Evolutionary conservation across 2,797 vertebrate genomes (phyloP).

Genomic region (Galagoides demidoff): DNA sequence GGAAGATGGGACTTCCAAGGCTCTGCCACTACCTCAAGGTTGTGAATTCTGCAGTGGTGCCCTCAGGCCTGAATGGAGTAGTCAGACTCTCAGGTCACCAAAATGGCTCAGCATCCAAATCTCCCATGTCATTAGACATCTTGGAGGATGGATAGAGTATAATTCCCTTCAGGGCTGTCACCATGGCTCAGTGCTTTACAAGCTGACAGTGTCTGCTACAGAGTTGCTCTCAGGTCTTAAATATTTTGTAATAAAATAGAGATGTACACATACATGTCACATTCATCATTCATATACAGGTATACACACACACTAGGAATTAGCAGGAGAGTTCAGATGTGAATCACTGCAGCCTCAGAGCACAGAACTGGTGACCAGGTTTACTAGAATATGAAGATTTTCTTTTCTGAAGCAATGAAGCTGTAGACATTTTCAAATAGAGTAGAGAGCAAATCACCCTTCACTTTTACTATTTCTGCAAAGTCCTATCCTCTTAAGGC

Average conservation of each 20-base stretch:
- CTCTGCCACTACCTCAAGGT: neutral
- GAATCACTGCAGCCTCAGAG: neutral
- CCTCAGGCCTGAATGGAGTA: neutral
- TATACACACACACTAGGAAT: neutral
- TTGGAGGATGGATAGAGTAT: neutral
- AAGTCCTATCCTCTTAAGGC: conserved; percentile 1
- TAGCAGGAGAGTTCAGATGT: neutral
- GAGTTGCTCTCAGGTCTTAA: conserved; percentile 43
- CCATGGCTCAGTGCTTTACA: neutral
- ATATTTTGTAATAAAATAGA: neutral
- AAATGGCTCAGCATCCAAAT: neutral
- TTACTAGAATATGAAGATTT: neutral
- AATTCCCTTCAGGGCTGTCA: neutral
- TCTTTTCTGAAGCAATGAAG: neutral
- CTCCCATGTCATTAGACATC: neutral
- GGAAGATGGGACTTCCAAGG: neutral
- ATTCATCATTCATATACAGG: neutral
- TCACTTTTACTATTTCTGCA: neutral
- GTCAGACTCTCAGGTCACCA: neutral
- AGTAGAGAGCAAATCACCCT: neutral
- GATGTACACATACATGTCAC: neutral
- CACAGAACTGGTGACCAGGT: neutral
- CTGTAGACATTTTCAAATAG: neutral
- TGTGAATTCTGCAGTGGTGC: neutral
- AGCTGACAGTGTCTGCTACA: conserved; percentile 18